Evolutionary conservation across 1,140 invertebrate genomes (phyloP), one percentile per base, ranked within the genome.

Genomic region (Diorhabda elongata): DNA sequence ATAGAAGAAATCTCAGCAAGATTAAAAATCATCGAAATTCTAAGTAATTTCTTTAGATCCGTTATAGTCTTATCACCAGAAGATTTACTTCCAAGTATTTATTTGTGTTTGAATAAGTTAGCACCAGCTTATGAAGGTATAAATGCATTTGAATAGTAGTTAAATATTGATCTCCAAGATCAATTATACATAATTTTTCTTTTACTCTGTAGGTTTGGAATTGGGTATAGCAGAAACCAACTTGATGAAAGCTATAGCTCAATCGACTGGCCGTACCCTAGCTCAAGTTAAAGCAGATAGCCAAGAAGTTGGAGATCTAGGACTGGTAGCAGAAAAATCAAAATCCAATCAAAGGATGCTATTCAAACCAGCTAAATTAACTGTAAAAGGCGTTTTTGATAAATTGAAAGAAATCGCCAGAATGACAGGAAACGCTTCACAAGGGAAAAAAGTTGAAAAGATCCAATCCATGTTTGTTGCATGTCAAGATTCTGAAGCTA

Each of bases 51-150:
- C 80, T 93, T 98, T 52, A 88, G 96, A 42, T 98, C 97, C 0
- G 94, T 98, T 2, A 92, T 98, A 60, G 84, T 91, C 5, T 82
- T 98, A 4, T 93, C 88, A 44, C 95, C 96, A 0, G 86, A 92
- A 60, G 97, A 99, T 82, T 83, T 99, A 8, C 71, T 98, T 58
- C 87, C 91, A 0, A 95, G 93, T 79, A 87, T 99, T 9, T 99
- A 99, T 81, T 82, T 99, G 45, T 98, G 95, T 81, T 85, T 99
- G 1, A 99, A 99, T 84, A 92, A 96, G 81, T 81, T 99, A 58
- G 96, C 93, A 3, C 97, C 98, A 0, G 93, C 95, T 2, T 98
- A 98, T 82, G 92, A 97, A 84, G 92, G 91, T 80, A 81, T 61
- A 57, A 43, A 67, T 82, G 0, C 6, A 52, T 6, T 52, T 52